Evolutionary conservation across 2,113 vertebrate species (phyloP).

Genomic region (Macquaria ambigua): DNA sequence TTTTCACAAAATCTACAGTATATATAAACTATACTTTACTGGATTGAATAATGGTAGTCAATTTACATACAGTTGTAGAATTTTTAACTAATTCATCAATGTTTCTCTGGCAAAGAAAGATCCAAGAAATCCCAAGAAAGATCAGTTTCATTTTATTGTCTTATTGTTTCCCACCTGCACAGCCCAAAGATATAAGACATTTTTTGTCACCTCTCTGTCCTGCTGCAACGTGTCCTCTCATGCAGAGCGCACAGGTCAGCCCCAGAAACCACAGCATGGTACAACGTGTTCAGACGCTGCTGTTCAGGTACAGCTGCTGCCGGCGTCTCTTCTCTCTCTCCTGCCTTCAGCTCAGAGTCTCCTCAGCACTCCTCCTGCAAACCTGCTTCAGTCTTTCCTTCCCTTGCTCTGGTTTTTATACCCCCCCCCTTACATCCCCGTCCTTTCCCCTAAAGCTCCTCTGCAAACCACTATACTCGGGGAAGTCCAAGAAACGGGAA

Average conservation of each 20-base stretch:
- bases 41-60: not conserved
- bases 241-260: constrained; percentile 63
- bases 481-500: not conserved
- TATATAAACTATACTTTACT: not conserved
- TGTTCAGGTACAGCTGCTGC: constrained; percentile 7
- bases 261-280: constrained; percentile 71
- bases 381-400: constrained; percentile 32
- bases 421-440: constrained; percentile 25
- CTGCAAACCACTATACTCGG: not conserved
- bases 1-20: not conserved
- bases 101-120: no score
- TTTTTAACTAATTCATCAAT: not conserved
- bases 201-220: constrained; percentile 79
- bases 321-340: not conserved
- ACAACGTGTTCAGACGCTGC: not conserved
- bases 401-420: constrained; percentile 56
- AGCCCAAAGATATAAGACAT: not conserved
- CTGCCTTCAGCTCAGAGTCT: constrained; percentile 1
- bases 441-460: constrained; percentile 29
- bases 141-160: not conserved
- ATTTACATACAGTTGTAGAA: not conserved
- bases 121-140: no score
- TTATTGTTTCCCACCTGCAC: not conserved
- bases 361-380: constrained; percentile 19
- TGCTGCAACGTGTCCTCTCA: constrained; percentile 43